Evolutionary conservation across 2,113 vertebrate species (phyloP), one percentile per base, ranked within the genome.

Genomic region (Dolichotis patagonum): DNA sequence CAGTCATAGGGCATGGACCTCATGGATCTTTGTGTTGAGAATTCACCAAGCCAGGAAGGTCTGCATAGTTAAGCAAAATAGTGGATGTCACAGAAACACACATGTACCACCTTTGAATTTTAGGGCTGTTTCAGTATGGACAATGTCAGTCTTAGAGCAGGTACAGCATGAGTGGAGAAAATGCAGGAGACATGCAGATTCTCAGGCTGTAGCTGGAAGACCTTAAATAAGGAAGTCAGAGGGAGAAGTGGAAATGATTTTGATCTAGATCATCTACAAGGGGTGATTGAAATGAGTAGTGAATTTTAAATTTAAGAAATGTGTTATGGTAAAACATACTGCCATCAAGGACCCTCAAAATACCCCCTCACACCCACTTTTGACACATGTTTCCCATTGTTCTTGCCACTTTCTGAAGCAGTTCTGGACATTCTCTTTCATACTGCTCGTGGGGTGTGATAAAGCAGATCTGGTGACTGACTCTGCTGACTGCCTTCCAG

Each of bases 121-220:
- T 9, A 58, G 84, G 12, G 49, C 16, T 6, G 1, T 35, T 7
- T 12, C 14, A 3, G n/a, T 75, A 12, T 49, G n/a, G 52, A 56
- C 2, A 30, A 5, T 8, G 0, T 4, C 20, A 82, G 30, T 20
- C n/a, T 63, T 26, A n/a, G 30, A 78, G 54, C 1, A 65, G 12
- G 12, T 60, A 16, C 9, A 54, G 0, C 3, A 35, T 3, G 28
- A 58, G 41, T 63, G 22, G 58, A 89, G 58, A 71, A 63, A 32
- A 32, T 20, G 28, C 13, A 43, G n/a, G 60, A 90, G 82, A 26
- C 43, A 16, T 0, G 41, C 7, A 62, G 49, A 43, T 4, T 8
- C 0, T 0, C 28, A 60, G 43, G 0, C 56, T 88, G n/a, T 35
- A 9, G 0, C 7, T 2, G 32, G 60, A 24, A 58, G 75, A 56